These are phyloP conservation scores for Idaea aversata DNA, from an alignment of 2,888 invertebrate genomes.

Conservation along the genomic window DNA sequence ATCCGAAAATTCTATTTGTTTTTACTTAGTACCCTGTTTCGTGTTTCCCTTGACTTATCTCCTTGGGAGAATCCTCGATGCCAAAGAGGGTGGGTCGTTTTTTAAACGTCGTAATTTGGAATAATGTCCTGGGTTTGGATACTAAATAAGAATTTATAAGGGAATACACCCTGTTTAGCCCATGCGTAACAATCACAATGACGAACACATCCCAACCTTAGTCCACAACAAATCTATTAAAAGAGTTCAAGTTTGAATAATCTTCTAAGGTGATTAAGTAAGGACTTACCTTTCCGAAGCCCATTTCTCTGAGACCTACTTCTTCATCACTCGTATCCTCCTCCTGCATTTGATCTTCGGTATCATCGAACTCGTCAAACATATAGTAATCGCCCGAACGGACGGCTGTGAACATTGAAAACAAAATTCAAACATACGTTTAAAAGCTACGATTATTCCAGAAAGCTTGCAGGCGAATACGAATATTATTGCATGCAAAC, in stretches of 20 bases:
- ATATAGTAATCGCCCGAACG: constrained; percentile 99
- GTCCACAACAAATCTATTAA: constrained; percentile 19
- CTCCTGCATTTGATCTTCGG: constrained; percentile 84
- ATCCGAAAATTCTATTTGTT: constrained; percentile 19
- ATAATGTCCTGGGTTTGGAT: constrained; percentile 18
- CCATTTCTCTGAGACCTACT: constrained; percentile 75
- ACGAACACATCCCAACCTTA: constrained; percentile 25
- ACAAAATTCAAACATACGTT: neutral
- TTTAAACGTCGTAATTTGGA: constrained; percentile 24
- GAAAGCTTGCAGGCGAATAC: neutral
- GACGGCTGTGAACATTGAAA: constrained; percentile 84
- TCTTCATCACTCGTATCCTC: constrained; percentile 80
- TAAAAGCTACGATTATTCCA: neutral
- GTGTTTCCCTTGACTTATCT: constrained; percentile 11
- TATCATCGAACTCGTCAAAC: constrained; percentile 96
- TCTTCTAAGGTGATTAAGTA: constrained; percentile 12
- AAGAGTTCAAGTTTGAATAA: constrained; percentile 5
- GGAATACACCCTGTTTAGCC: constrained; percentile 22
- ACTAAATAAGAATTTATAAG: constrained; percentile 28
- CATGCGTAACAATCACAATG: constrained; percentile 33
- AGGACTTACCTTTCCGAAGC: constrained; percentile 72
- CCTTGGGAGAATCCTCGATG: constrained; percentile 20
- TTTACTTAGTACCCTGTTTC: constrained; percentile 29
- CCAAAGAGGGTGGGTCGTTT: constrained; percentile 19
- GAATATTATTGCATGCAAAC: neutral